A percentile compares a stretch with the other conserved stretches of the same genome.
These are phyloP conservation scores for Ceraclea dissimilis DNA, from an alignment of 2,888 invertebrate species.

Conservation along the genomic window DNA sequence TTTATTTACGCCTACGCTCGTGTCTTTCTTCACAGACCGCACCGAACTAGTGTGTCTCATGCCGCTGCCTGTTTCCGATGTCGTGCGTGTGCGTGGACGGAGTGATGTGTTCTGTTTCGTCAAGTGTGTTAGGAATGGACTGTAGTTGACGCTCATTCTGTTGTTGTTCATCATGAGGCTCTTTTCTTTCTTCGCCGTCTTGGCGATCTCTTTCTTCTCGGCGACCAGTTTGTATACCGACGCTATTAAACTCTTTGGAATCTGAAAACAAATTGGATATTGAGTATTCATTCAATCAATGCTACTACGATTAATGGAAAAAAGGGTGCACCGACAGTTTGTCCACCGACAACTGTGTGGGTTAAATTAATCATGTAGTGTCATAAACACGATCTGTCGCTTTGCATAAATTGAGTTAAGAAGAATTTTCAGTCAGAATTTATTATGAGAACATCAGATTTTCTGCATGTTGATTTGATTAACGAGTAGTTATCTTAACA, in stretches of 20 bases:
- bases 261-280: constrained; percentile 36
- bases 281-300: neutral
- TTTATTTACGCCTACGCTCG: no score
- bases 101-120: neutral
- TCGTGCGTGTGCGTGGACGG: constrained; percentile 13
- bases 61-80: constrained; percentile 11
- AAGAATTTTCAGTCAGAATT: no score
- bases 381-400: no score
- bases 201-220: constrained; percentile 45
- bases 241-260: constrained; percentile 67
- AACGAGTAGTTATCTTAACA: no score
- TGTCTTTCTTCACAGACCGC: neutral
- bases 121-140: neutral
- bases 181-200: constrained; percentile 34
- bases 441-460: no score
- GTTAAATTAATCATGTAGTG: no score
- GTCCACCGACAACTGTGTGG: no score
- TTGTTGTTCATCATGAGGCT: neutral
- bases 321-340: neutral
- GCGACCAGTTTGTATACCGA: constrained; percentile 68
- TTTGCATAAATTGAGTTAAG: no score
- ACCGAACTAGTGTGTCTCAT: neutral
- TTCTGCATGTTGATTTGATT: no score
- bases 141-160: constrained; percentile 6
- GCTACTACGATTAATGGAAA: neutral